A percentile compares a stretch with the other conserved stretches of the same genome.
Conservation (phyloP, 2,888 invertebrate genomes). For the Mesoligia furuncula region DNA sequence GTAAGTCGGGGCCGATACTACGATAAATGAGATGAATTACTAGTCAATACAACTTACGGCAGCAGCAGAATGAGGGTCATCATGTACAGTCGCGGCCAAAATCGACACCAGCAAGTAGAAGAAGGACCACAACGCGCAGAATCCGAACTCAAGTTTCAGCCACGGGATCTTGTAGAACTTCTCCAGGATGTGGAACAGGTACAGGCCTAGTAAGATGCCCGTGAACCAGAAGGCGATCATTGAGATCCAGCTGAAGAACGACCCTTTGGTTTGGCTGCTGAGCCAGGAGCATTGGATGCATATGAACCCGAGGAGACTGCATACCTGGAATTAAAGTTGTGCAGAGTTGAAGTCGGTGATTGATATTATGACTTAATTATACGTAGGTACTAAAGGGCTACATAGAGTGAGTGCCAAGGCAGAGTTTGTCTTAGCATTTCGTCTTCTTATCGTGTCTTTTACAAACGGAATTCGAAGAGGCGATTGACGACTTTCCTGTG, state of each 20-base stretch:
- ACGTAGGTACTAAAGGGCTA: neutral
- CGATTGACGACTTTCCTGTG: too few relatives aligned
- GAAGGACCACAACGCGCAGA: conserved; percentile 93
- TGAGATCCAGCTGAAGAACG: conserved; percentile 94
- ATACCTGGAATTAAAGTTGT: conserved; percentile 83
- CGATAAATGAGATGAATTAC: neutral
- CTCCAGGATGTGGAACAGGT: conserved; percentile 96
- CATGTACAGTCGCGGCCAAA: conserved; percentile 91
- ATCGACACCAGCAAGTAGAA: conserved; percentile 94
- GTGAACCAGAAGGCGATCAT: conserved; percentile 97
- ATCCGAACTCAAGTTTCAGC: conserved; percentile 95
- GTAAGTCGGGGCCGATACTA: neutral
- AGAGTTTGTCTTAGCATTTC: neutral
- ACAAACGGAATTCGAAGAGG: too few relatives aligned
- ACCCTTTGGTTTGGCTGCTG: conserved; percentile 90
- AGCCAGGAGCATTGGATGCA: conserved; percentile 92
- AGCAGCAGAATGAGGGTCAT: conserved; percentile 92
- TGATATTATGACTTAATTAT: neutral
- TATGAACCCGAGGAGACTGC: conserved; percentile 95
- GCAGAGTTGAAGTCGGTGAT: neutral
- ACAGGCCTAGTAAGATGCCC: conserved; percentile 94
- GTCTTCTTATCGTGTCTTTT: too few relatives aligned
- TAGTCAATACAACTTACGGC: conserved; percentile 91
- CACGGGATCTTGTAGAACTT: conserved; percentile 96
- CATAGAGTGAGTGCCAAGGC: neutral